These are phyloP conservation scores for Lophochroa leadbeateri DNA, from an alignment of 2,113 vertebrate species.

Conservation along the genomic window DNA sequence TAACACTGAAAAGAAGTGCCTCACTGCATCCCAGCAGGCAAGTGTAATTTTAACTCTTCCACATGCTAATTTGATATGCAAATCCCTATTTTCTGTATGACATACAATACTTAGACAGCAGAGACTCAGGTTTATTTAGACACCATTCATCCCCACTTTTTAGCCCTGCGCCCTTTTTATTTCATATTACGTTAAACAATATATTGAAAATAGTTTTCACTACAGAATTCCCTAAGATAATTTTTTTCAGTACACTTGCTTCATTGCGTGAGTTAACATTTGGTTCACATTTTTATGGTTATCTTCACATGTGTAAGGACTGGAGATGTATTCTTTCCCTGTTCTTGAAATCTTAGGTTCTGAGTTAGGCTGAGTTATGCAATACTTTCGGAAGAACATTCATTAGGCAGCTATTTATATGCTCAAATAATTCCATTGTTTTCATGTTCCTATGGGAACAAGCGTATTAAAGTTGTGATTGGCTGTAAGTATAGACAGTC, in stretches of 20 bases:
- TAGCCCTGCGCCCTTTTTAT: neutral
- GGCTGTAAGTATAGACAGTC: neutral
- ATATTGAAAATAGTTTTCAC: neutral
- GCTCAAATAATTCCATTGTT: slow-evolving; percentile 9
- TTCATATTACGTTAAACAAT: neutral
- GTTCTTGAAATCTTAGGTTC: neutral
- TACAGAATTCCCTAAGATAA: neutral
- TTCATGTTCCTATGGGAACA: neutral
- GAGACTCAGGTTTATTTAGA: neutral
- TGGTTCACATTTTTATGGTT: neutral
- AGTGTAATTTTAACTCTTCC: slow-evolving; percentile 37
- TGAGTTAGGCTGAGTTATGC: neutral
- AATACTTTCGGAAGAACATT: neutral
- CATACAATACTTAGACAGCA: neutral
- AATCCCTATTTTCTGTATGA: neutral
- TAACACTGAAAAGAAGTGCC: slow-evolving; percentile 14
- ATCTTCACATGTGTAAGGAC: neutral
- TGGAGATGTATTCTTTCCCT: neutral
- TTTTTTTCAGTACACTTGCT: neutral
- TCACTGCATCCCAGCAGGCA: neutral
- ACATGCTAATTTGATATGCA: slow-evolving; percentile 14
- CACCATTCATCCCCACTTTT: neutral
- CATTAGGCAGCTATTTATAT: slow-evolving; percentile 20
- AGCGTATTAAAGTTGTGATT: neutral
- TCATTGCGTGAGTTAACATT: neutral